Conservation (phyloP, 2,888 invertebrate species). For the Hyposoter dolosus region DNA sequence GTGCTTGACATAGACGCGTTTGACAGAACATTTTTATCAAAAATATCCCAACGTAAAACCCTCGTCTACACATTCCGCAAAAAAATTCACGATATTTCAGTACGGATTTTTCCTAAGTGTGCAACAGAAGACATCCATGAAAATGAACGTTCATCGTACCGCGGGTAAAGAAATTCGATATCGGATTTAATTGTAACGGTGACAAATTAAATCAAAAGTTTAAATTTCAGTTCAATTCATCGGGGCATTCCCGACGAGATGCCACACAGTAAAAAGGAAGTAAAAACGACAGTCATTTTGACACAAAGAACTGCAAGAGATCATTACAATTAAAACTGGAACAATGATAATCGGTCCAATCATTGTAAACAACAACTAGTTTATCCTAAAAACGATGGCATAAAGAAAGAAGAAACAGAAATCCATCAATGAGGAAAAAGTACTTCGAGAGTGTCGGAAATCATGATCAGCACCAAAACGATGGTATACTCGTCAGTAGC, state of each 20-base stretch:
- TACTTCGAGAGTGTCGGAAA: neutral
- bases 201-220: neutral
- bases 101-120: neutral
- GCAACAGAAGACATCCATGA: neutral
- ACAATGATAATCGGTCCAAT: neutral
- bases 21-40: slow-evolving; percentile 31
- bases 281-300: neutral
- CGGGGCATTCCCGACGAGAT: neutral
- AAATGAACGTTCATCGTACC: neutral
- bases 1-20: slow-evolving; percentile 13
- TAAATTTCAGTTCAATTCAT: neutral
- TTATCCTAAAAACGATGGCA: neutral
- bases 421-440: neutral
- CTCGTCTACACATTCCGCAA: neutral
- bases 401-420: neutral
- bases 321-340: neutral
- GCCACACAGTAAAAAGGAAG: neutral
- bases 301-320: neutral
- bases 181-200: neutral
- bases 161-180: neutral
- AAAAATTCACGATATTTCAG: neutral
- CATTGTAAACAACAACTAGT: neutral
- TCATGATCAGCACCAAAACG: slow-evolving; percentile 50
- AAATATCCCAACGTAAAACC: slow-evolving; percentile 21
- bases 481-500: slow-evolving; percentile 46